Percentiles rank a stretch among this genome's conserved stretches.
Evolutionary conservation across 2,113 vertebrate genomes (phyloP).

Genomic region (Ictalurus punctatus): DNA sequence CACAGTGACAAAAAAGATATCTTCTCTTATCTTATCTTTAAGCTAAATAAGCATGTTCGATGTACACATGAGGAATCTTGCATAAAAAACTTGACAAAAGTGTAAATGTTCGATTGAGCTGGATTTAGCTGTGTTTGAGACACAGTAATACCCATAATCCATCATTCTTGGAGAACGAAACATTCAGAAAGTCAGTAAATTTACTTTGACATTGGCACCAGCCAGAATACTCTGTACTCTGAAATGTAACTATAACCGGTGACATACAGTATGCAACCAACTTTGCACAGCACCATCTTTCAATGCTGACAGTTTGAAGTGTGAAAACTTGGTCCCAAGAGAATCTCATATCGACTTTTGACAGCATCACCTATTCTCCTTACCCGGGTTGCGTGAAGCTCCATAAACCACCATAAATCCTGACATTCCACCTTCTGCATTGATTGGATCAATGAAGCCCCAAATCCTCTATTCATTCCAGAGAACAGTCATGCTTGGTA

Average conservation of each 20-base stretch:
- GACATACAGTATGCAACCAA: slow-evolving; percentile 1
- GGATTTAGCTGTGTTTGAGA: neutral
- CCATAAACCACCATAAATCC: slow-evolving; percentile 40
- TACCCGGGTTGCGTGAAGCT: slow-evolving; percentile 30
- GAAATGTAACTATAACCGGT: slow-evolving; percentile 14
- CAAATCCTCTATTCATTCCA: slow-evolving; percentile 34
- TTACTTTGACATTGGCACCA: slow-evolving; percentile 2
- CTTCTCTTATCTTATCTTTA: neutral
- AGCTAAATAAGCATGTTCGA: neutral
- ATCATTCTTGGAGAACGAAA: neutral
- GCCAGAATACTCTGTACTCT: slow-evolving; percentile 20
- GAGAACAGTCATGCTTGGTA: slow-evolving; percentile 29
- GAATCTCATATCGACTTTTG: slow-evolving; percentile 25
- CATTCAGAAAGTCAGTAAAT: slow-evolving; percentile 21
- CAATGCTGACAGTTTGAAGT: slow-evolving; percentile 18
- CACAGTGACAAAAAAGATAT: too few relatives aligned
- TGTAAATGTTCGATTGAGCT: neutral
- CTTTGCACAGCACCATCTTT: slow-evolving; percentile 18
- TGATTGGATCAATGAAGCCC: slow-evolving; percentile 40
- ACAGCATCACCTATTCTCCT: slow-evolving; percentile 34
- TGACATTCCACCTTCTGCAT: slow-evolving; percentile 15
- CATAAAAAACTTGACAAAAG: neutral
- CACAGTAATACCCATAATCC: slow-evolving; percentile 6
- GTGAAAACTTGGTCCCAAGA: slow-evolving; percentile 15
- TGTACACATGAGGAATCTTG: neutral